Percentiles rank a stretch among this genome's conserved stretches.
These are phyloP conservation scores for Archilochus colubris DNA, from an alignment of 2,113 vertebrate genomes.

Conservation along the genomic window DNA sequence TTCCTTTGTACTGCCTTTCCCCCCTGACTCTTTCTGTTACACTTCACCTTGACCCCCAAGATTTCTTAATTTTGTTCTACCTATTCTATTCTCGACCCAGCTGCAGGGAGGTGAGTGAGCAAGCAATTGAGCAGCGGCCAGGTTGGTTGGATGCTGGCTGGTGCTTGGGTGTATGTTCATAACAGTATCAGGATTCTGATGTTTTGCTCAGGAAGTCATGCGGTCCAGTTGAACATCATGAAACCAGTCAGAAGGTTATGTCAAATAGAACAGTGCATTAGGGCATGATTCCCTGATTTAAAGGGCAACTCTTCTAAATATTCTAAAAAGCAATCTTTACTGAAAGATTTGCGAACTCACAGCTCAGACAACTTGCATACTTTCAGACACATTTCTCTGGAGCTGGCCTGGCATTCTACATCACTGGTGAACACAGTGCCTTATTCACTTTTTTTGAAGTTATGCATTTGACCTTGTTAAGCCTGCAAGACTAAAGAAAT, in stretches of 20 bases:
- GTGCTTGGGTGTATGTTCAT: background rate
- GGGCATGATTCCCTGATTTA: background rate
- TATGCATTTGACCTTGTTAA: background rate
- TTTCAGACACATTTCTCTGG: background rate
- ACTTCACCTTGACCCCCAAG: background rate
- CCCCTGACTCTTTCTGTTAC: background rate
- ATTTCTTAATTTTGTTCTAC: background rate
- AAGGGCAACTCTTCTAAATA: background rate
- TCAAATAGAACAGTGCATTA: background rate
- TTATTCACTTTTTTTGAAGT: background rate
- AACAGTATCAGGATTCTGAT: background rate
- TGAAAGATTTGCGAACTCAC: background rate
- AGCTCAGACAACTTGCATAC: background rate
- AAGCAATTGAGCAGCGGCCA: background rate
- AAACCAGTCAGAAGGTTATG: background rate
- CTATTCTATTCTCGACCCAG: background rate
- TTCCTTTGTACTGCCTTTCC: background rate
- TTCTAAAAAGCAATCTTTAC: background rate
- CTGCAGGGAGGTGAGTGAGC: background rate
- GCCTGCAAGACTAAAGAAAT: background rate
- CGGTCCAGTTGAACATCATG: background rate
- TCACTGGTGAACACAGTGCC: background rate
- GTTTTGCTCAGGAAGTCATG: background rate
- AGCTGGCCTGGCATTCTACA: background rate
- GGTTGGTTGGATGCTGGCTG: background rate